Evolutionary conservation across 2,797 vertebrate species (phyloP).

Genomic region (Numenius phaeopus): DNA sequence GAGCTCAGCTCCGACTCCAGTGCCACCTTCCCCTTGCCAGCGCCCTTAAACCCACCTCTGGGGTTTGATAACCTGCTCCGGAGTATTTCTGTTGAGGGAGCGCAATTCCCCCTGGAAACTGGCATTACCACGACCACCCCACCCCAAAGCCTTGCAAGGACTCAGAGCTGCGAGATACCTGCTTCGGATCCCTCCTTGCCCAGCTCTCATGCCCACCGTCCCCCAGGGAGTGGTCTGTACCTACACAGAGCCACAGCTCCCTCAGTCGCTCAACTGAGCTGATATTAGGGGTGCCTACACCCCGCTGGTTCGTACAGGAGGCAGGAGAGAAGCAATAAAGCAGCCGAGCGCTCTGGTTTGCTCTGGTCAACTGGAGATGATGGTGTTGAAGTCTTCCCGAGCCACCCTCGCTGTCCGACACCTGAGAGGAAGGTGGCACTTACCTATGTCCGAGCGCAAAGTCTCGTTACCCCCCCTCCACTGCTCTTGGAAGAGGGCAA

Average conservation of each 20-base stretch:
- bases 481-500: not conserved
- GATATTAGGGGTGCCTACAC: not conserved
- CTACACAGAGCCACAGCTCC: accelerated
- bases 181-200: not conserved
- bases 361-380: not conserved
- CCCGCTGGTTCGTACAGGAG: not conserved
- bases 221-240: not conserved
- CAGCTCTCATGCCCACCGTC: not conserved
- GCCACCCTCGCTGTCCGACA: no score
- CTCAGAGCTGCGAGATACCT: accelerated
- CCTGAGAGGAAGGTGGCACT: not conserved
- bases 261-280: not conserved
- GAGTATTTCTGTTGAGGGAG: no score
- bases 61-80: not conserved
- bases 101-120: accelerated
- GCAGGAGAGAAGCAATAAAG: not conserved
- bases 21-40: not conserved
- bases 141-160: not conserved
- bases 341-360: no score
- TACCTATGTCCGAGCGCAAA: not conserved
- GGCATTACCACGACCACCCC: accelerated
- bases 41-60: not conserved
- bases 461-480: no score
- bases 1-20: not conserved
- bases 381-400: not conserved